These are phyloP conservation scores for Campoplex capitator DNA, from an alignment of 2,888 invertebrate genomes.

Conservation along the genomic window DNA sequence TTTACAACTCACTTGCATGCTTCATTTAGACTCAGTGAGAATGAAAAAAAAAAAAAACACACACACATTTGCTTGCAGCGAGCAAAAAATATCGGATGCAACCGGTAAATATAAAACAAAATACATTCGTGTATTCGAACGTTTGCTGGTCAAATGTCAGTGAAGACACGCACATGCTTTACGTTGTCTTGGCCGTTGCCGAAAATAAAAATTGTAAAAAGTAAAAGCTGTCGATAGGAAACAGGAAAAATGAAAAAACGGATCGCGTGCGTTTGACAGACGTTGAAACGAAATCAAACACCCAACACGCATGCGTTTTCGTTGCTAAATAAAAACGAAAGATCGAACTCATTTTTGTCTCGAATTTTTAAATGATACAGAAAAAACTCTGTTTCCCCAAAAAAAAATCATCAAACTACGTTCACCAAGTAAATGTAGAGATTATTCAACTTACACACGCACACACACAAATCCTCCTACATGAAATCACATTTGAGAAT, in stretches of 20 bases:
- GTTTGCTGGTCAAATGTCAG: background rate
- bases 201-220: background rate
- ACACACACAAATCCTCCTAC: constrained; percentile 67
- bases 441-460: constrained; percentile 66
- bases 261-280: constrained; percentile 50
- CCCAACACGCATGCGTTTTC: constrained; percentile 30
- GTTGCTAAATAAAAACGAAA: constrained; percentile 46
- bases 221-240: constrained; percentile 3
- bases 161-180: constrained; percentile 5
- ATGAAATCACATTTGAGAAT: constrained; percentile 66
- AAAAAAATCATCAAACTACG: constrained; percentile 70
- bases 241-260: constrained; percentile 7
- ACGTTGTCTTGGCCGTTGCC: background rate
- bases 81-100: background rate
- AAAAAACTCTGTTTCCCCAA: constrained; percentile 73
- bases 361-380: constrained; percentile 57
- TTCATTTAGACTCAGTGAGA: background rate
- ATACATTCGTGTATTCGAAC: background rate
- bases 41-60: background rate
- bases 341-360: constrained; percentile 43
- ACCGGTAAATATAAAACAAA: background rate
- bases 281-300: constrained; percentile 38
- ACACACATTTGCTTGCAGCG: background rate
- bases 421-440: constrained; percentile 66
- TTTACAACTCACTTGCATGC: background rate